phyloP scores from a whole-genome alignment of 2,888 invertebrate species.

The Nasonovia ribisnigri region DNA sequence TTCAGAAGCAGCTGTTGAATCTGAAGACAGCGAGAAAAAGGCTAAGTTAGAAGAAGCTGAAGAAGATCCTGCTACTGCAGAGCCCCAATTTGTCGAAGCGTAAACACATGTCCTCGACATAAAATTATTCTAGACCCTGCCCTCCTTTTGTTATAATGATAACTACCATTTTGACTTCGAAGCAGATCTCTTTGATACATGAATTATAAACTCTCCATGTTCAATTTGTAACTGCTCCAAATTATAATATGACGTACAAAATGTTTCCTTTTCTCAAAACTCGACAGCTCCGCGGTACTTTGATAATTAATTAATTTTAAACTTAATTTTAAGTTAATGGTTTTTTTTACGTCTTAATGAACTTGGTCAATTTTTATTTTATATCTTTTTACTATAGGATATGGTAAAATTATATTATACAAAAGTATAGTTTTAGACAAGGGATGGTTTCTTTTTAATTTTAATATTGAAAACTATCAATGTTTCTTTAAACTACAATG shows the following conservation, averaged over 20 bases:
- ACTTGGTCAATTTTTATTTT: constrained; percentile 64
- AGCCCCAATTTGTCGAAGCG: constrained; percentile 63
- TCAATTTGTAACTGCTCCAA: constrained; percentile 56
- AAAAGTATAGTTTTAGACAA: constrained; percentile 60
- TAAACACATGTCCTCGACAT: constrained; percentile 60
- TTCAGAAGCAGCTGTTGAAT: constrained; percentile 39
- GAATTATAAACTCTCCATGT: constrained; percentile 50
- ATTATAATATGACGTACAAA: constrained; percentile 52
- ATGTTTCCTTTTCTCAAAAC: constrained; percentile 44
- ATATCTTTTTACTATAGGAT: constrained; percentile 61
- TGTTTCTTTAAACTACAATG: constrained; percentile 56
- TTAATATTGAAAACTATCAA: constrained; percentile 36
- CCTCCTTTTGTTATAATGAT: constrained; percentile 49
- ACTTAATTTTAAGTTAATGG: constrained; percentile 60
- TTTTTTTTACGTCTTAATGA: constrained; percentile 58
- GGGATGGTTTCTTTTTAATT: constrained; percentile 64
- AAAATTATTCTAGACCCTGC: constrained; percentile 63
- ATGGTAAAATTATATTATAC: constrained; percentile 62
- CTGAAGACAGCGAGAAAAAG: constrained; percentile 56
- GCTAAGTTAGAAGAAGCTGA: constrained; percentile 60
- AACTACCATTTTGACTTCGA: constrained; percentile 56
- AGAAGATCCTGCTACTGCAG: constrained; percentile 63
- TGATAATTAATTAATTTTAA: constrained; percentile 63
- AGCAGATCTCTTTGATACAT: constrained; percentile 58
- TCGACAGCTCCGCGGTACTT: constrained; percentile 48